Conservation (phyloP, 2,797 vertebrate genomes). For the Sebastes kiyomatsui region DNA sequence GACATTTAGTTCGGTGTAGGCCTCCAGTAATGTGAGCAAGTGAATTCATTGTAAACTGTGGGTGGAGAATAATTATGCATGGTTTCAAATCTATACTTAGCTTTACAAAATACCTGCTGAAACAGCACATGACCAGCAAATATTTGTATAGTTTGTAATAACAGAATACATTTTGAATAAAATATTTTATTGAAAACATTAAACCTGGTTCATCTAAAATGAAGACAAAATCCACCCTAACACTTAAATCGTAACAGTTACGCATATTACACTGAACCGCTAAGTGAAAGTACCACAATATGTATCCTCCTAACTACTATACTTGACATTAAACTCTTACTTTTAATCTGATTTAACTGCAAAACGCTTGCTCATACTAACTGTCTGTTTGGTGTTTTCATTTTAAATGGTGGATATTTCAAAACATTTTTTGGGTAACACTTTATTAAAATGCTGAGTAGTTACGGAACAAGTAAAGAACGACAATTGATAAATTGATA, state of each 20-base stretch:
- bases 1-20: slow-evolving; percentile 45
- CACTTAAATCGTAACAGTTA: background rate
- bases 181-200: background rate
- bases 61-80: slow-evolving; percentile 26
- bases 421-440: background rate
- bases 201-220: background rate
- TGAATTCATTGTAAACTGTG: slow-evolving; percentile 17
- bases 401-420: background rate
- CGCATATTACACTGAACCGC: background rate
- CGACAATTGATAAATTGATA: too few species aligned
- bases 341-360: background rate
- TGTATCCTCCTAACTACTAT: background rate
- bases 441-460: background rate
- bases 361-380: background rate
- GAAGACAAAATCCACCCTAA: background rate
- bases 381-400: background rate
- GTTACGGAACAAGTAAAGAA: too few species aligned
- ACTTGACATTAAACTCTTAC: background rate
- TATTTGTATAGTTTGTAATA: background rate
- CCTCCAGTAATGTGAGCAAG: slow-evolving; percentile 2
- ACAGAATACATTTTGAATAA: background rate
- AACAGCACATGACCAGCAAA: background rate
- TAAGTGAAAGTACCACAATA: too few species aligned
- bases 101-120: background rate
- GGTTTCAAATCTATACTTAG: slow-evolving; percentile 15